Conservation (phyloP, 2,797 vertebrate species). For the Cephalopachus bancanus region DNA sequence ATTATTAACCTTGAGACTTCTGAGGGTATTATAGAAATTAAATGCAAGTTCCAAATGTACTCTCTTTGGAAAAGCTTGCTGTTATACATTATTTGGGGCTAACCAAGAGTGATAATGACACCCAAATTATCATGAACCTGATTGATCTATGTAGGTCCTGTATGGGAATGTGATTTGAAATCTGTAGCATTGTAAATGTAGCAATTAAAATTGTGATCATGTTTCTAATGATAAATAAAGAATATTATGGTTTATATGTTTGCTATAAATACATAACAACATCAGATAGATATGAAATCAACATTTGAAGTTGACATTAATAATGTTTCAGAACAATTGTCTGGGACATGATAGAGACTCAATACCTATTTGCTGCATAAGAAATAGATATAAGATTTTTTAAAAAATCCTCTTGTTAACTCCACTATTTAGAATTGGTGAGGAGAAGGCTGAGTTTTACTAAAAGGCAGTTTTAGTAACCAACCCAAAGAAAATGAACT, state of each 20-base stretch:
- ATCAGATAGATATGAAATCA: background rate
- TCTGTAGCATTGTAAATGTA: background rate
- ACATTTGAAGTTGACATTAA: background rate
- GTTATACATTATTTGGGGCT: background rate
- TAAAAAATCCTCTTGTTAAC: background rate
- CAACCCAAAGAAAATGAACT: background rate
- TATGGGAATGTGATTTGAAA: constrained; percentile 36
- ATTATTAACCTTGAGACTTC: background rate
- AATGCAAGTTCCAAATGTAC: background rate
- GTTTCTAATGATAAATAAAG: background rate
- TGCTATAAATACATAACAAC: background rate
- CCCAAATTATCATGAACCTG: background rate
- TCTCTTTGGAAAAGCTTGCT: background rate
- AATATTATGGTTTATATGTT: background rate
- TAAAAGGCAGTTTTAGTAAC: background rate
- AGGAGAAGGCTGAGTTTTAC: background rate
- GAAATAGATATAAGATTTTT: background rate
- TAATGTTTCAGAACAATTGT: background rate
- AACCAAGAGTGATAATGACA: background rate
- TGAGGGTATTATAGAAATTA: background rate
- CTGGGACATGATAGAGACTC: background rate
- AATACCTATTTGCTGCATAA: background rate
- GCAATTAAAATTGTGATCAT: constrained; percentile 1
- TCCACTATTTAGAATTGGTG: background rate
- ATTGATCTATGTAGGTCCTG: background rate